A percentile compares a stretch with the other conserved stretches of the same genome.
phyloP scores from a whole-genome alignment of 2,113 vertebrate genomes.

The Cyanistes caeruleus region DNA sequence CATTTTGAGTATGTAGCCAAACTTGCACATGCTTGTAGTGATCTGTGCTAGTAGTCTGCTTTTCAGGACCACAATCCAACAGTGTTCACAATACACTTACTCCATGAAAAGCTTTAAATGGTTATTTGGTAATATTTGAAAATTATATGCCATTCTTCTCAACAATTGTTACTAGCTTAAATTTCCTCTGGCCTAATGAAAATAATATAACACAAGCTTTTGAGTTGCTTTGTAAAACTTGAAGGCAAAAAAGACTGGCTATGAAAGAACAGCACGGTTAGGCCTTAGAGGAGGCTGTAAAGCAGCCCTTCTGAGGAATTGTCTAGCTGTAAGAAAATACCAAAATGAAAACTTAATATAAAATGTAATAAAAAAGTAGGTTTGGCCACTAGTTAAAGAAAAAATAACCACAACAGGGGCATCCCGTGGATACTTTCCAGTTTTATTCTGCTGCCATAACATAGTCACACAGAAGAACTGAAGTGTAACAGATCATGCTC shows the following conservation, averaged over 20 bases:
- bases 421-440: constrained; percentile 28
- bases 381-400: background rate
- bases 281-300: background rate
- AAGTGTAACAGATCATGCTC: constrained; percentile 67
- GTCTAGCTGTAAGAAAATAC: background rate
- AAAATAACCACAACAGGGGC: background rate
- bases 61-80: accelerated
- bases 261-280: background rate
- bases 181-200: background rate
- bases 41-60: background rate
- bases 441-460: constrained; percentile 75
- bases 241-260: background rate
- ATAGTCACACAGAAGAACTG: constrained; percentile 58
- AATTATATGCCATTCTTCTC: background rate
- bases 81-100: accelerated
- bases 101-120: background rate
- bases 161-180: background rate
- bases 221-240: background rate
- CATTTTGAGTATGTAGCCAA: background rate
- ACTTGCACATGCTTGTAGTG: accelerated
- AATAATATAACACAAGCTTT: background rate
- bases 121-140: background rate
- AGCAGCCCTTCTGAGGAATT: background rate
- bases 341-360: background rate
- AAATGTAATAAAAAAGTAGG: background rate